These are phyloP conservation scores for Arctopsyche grandis DNA, from an alignment of 1,140 invertebrate species.

Conservation along the genomic window DNA sequence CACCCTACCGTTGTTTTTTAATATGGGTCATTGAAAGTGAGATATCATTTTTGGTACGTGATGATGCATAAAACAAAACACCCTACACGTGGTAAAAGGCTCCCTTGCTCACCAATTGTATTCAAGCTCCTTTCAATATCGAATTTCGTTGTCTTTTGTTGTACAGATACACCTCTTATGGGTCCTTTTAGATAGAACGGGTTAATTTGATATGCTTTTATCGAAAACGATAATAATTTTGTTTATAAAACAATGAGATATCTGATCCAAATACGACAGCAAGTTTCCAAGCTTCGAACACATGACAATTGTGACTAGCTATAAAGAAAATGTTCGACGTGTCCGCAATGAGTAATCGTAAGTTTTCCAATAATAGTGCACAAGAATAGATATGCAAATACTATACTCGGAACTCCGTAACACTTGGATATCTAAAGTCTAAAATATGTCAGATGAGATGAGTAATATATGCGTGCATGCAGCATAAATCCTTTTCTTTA, in stretches of 20 bases:
- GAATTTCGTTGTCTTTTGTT: neutral
- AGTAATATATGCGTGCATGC: neutral
- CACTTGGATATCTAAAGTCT: neutral
- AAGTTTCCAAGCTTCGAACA: too few species aligned
- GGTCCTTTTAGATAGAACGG: too few species aligned
- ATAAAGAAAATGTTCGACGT: neutral
- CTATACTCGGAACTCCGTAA: neutral
- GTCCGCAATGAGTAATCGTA: neutral
- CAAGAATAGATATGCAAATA: neutral
- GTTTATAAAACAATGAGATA: too few species aligned
- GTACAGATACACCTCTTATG: too few species aligned
- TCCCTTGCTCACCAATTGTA: slow-evolving; percentile 4
- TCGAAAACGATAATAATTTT: too few species aligned
- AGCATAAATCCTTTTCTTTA: neutral
- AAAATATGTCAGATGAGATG: neutral
- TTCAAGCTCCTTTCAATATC: neutral
- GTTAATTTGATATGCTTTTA: too few species aligned
- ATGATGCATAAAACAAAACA: slow-evolving; percentile 40
- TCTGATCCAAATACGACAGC: too few species aligned
- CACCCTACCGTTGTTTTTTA: slow-evolving; percentile 11
- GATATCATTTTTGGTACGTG: slow-evolving; percentile 44
- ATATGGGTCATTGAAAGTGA: slow-evolving; percentile 18
- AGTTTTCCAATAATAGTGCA: neutral
- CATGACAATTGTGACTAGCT: neutral
- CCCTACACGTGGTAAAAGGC: slow-evolving; percentile 14